Percentiles rank a stretch among this genome's conserved stretches.
Conservation (phyloP, 2,797 vertebrate genomes). For the Anas acuta region DNA sequence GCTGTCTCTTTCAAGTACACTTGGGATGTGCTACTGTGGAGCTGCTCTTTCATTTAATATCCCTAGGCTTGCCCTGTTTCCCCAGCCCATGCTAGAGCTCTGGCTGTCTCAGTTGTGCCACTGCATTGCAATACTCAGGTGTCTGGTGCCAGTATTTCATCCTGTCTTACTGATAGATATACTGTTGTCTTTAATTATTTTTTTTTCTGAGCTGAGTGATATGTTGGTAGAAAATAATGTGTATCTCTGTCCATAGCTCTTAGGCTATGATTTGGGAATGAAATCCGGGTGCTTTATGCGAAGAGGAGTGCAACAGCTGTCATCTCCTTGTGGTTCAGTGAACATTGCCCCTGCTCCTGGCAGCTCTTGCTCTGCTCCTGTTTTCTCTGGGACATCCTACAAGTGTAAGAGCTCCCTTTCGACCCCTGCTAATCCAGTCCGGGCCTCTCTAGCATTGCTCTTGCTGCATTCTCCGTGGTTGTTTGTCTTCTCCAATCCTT, state of each 20-base stretch:
- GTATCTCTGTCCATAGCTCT: not conserved
- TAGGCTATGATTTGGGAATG: not conserved
- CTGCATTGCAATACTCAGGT: not conserved
- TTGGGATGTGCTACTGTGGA: not conserved
- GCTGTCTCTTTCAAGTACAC: not conserved
- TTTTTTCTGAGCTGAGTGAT: slow-evolving; percentile 3
- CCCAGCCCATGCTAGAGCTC: not conserved
- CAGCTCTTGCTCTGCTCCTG: not conserved
- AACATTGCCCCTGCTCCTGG: not conserved
- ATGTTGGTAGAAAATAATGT: not conserved
- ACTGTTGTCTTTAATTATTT: not conserved
- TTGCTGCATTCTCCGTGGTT: slow-evolving; percentile 10
- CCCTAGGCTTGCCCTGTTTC: not conserved
- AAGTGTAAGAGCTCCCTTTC: not conserved
- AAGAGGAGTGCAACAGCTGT: not conserved
- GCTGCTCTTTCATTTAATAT: not conserved
- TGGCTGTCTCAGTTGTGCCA: not conserved
- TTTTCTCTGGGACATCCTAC: not conserved
- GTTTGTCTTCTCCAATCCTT: slow-evolving; percentile 54
- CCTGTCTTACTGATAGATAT: not conserved
- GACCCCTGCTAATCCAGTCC: not conserved
- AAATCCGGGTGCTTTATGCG: not conserved
- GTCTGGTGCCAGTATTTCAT: not conserved
- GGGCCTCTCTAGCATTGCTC: slow-evolving; percentile 18
- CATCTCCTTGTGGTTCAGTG: not conserved